Base-by-base conservation (phyloP, 1,140 invertebrate genomes). In the Hormaphis cornu region DNA sequence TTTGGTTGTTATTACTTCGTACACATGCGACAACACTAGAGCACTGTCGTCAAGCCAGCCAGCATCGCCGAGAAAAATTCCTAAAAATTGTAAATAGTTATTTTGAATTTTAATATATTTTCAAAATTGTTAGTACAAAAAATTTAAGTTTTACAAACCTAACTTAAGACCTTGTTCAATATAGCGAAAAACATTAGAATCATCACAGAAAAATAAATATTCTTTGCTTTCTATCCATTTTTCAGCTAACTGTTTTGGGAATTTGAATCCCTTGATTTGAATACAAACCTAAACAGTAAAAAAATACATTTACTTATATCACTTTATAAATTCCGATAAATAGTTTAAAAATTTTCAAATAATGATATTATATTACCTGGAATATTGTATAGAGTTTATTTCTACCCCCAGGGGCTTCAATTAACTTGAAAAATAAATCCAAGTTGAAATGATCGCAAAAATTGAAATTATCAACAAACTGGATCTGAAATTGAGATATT, bases 11-110 rank as follows among this genome's bases (percentile, higher is more conserved):
- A 85, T 89, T 18, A 88, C 75, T 72, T 83, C 76, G 73, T 81
- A 82, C 75, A 85, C 90, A 10, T 81, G 78, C 69, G 81, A 77
- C 71, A 92, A 79, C 52, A 93, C 84, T 26, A 82, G 78, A 75
- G 88, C 84, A 75, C 88, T 88, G 74, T 89, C 85, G 30, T 77
- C 76, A 78, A 88, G 90, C 87, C 89, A 92, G 1, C 90, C 90
- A n/a, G 87, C 87, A 74, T 94, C 91, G 74, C 86, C 88, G 1
- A 93, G 82, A 80, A 95, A 94, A 63, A 85, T 83, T 72, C 90
- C 82, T 83, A 72, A 4, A 74, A 70, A 5, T 26, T 46, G 0
- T 35, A 6, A 50, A 18, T 33, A 33, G 30, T 6, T n/a, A n/a
- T n/a, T 33, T 33, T 33, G 9, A 33, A 33, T 9, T 6, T 33